Evolutionary conservation across 2,888 invertebrate species (phyloP), one percentile per base, ranked within the genome.

Genomic region (Drosophila anomalipes): DNA sequence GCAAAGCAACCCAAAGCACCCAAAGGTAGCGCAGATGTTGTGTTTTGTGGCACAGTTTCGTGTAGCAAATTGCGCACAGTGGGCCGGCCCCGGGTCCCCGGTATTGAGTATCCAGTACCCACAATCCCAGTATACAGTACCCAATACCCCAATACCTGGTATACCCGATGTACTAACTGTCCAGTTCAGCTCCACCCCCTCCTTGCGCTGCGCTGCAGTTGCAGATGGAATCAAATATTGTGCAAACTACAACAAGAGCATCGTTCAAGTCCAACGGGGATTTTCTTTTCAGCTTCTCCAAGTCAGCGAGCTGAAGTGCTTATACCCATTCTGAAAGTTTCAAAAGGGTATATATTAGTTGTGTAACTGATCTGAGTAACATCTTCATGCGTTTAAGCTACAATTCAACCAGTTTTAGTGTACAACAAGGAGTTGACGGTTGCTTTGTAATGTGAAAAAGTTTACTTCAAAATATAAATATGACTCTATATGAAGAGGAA

Each of bases 141-240:
- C 28, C 53, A 22, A 47, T 37, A 57, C 26, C 52, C 41, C 44
- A 52, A 19, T 39, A n/a, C 62, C 41, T 44, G n/a, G n/a, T 57
- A 32, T 32, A 58, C 32, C 44, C 44, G 22, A 30, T 30, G 10
- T 6, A 58, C 58, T 32, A 28, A 39, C 57, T 41, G 58, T 58
- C 39, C 41, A 41, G 58, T 58, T 41, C 22, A 32, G 32, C 44
- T 1, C n/a, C 62, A 6, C 19, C 30, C 51, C 44, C 56, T 28
- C 28, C 56, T 4, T 35, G 22, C 61, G 44, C 56, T 51, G 47
- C 60, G 64, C 57, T 37, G 44, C 79, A 70, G 74, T 75, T 80
- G 75, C 81, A 89, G 87, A 88, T 89, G 87, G 87, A 88, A 88
- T 88, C 87, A 86, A 88, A 88, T 89, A 89, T 88, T 88, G 87